These are phyloP conservation scores for Tenthredo scrophulariae DNA, from an alignment of 2,888 invertebrate genomes.

Conservation along the genomic window DNA sequence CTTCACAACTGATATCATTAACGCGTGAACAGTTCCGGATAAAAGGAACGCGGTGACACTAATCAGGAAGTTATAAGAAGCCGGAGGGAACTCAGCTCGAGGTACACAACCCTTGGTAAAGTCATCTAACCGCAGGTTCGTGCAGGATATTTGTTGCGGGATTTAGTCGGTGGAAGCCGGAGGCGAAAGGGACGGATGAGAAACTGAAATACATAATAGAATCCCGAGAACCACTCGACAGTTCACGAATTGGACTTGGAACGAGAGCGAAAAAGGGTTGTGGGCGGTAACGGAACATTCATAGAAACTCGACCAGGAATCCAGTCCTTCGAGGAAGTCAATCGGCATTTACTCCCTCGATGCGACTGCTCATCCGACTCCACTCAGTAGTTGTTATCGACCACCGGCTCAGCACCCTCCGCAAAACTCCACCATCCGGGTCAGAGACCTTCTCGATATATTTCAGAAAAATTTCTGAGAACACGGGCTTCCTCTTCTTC, in stretches of 20 bases:
- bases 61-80: slow-evolving; percentile 71
- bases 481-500: neutral
- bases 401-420: slow-evolving; percentile 11
- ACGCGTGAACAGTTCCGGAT: slow-evolving; percentile 72
- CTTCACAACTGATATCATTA: slow-evolving; percentile 36
- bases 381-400: slow-evolving; percentile 31
- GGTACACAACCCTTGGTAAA: slow-evolving; percentile 45
- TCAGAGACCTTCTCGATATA: slow-evolving; percentile 2
- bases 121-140: neutral
- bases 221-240: neutral
- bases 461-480: neutral
- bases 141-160: neutral
- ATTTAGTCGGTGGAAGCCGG: neutral
- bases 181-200: slow-evolving; percentile 9
- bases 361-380: slow-evolving; percentile 60
- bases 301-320: slow-evolving; percentile 76
- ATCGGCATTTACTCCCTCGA: slow-evolving; percentile 72
- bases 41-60: slow-evolving; percentile 76
- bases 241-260: slow-evolving; percentile 39
- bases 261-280: slow-evolving; percentile 68
- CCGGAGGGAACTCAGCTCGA: slow-evolving; percentile 36
- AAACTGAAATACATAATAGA: slow-evolving; percentile 5
- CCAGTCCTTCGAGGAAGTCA: slow-evolving; percentile 71
- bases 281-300: slow-evolving; percentile 75
- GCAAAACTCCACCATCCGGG: neutral